Percentiles rank a stretch among this genome's conserved stretches.
phyloP scores from a whole-genome alignment of 92 coral and sea anemone genomes.

The Palythoa grandis region DNA sequence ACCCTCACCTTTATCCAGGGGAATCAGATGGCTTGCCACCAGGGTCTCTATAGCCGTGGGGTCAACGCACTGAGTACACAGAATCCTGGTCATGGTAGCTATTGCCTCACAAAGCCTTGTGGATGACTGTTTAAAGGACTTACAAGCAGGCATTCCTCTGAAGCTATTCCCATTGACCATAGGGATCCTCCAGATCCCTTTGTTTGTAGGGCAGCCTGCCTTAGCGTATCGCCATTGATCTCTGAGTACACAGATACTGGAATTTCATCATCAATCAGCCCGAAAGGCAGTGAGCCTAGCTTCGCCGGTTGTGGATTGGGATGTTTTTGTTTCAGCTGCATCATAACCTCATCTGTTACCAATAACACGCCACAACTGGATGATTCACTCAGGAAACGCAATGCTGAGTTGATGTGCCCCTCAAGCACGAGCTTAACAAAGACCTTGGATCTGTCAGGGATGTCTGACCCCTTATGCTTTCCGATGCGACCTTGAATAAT shows the following conservation, averaged over 20 bases:
- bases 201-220: background rate
- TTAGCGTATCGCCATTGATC: background rate
- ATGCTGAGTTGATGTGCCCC: background rate
- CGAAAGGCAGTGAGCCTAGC: constrained; percentile 23
- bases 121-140: too few species aligned
- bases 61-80: too few species aligned
- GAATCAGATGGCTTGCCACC: background rate
- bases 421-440: background rate
- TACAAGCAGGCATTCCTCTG: too few species aligned
- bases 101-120: background rate
- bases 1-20: background rate
- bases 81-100: background rate
- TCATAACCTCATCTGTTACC: constrained; percentile 34
- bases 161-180: background rate
- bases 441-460: background rate
- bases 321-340: constrained; percentile 34
- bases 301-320: constrained; percentile 29
- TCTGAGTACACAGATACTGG: background rate
- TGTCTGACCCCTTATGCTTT: background rate
- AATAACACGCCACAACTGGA: constrained; percentile 19
- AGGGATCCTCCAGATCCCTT: background rate
- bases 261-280: background rate
- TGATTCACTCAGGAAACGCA: background rate
- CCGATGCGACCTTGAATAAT: background rate
- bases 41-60: background rate